Evolutionary conservation across 2,888 invertebrate species (phyloP), one percentile per base, ranked within the genome.

Genomic region (Habrosyne pyritoides): DNA sequence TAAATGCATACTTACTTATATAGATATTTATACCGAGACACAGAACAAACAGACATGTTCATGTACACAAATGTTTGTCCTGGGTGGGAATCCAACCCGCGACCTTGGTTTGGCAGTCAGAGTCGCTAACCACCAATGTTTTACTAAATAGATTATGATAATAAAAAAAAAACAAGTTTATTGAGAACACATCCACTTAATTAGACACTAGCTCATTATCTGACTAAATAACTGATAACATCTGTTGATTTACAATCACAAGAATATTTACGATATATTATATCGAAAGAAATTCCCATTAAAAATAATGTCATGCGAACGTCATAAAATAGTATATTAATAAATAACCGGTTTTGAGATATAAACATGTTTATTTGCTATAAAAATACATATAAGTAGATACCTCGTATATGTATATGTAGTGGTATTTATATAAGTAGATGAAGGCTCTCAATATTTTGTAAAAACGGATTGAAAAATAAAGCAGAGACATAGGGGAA

Each of bases 321-420:
- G 22, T 28, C 18, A 28, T 50, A 10, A 24, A 50, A 14, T 28
- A 28, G 61, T 49, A 53, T 53, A 62, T 57, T 55, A 60, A 59
- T 56, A 63, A 57, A 55, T 54, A 67, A 73, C 71, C 66, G 59
- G 68, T 71, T 6, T 33, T n/a, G 6, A 64, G 56, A 53, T 8
- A 62, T 59, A 58, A 76, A 71, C 64, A 70, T 67, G 57, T 62
- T 66, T 64, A 77, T 76, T 76, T 59, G 74, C 71, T 74, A 76
- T 75, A 75, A 68, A 73, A 68, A 61, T 67, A 59, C 8, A 42
- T n/a, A 12, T 33, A n/a, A n/a, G n/a, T n/a, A n/a, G n/a, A n/a
- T n/a, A n/a, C n/a, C n/a, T n/a, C n/a, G n/a, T n/a, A n/a, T n/a
- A n/a, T n/a, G n/a, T n/a, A n/a, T n/a, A n/a, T n/a, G n/a, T n/a